Evolutionary conservation across 2,113 vertebrate genomes (phyloP), one percentile per base, ranked within the genome.

Genomic region (Oreotrochilus melanogaster): DNA sequence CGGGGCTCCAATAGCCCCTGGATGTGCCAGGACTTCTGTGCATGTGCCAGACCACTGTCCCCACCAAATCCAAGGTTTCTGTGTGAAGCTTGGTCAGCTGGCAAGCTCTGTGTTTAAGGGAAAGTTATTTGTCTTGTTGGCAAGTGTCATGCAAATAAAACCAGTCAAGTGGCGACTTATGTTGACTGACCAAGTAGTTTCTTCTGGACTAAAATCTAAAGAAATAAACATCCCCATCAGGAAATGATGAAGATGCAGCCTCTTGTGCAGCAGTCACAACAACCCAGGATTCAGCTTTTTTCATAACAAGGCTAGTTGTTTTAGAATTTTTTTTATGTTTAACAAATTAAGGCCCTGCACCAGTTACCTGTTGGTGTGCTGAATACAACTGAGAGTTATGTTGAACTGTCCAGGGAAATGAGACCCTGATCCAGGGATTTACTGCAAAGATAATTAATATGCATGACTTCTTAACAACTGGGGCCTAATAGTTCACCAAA

Each of bases 141-240:
- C 57, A 69, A 83, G 72, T 9, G 27, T 50, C 28, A 86, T 73
- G 45, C 85, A 93, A 92, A 79, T 89, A 82, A 83, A 94, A 61
- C n/a, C 43, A 39, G 22, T 62, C 4, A 23, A 61, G 45, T 17
- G 35, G 71, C 23, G 37, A 53, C 71, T 65, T 72, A 25, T 0
- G 3, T 42, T 87, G 39, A 45, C 43, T 80, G 71, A 57, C 33
- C 0, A 5, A 74, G 73, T 35, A 50, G 74, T 72, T 95, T 85
- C 80, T 85, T 75, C 54, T 76, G 53, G 53, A 19, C 35, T 91
- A 37, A 62, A 76, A 18, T 33, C 19, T 66, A 6, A 30, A 24
- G 76, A 43, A 84, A 53, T 18, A 27, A 65, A n/a, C 18, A 3
- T 22, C 16, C 2, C 30, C 2, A 1, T 65, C 39, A 48, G 73